Conservation (phyloP, 2,888 invertebrate species). For the Pristionchus exspectatus region DNA sequence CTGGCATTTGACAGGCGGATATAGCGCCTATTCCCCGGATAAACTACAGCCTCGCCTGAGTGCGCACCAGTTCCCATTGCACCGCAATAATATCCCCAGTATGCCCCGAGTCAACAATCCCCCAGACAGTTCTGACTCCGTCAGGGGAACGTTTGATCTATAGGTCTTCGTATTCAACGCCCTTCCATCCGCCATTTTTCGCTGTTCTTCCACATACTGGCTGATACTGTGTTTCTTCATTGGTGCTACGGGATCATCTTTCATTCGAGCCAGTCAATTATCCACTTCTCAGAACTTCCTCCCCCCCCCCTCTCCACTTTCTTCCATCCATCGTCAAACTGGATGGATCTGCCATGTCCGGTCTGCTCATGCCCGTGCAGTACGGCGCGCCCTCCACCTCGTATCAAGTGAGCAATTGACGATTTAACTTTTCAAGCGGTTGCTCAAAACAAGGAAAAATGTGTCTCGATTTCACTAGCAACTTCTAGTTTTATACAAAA, state of each 20-base stretch:
- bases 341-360: conserved; percentile 26
- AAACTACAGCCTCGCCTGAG: not conserved
- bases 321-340: not conserved
- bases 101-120: not conserved
- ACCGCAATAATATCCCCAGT: not conserved
- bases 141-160: not conserved
- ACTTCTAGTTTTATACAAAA: too few species aligned
- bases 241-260: too few species aligned
- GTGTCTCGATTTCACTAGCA: too few species aligned
- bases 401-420: too few species aligned
- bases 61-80: not conserved
- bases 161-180: not conserved
- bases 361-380: conserved; percentile 29
- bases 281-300: not conserved
- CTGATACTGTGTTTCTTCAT: too few species aligned
- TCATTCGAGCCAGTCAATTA: too few species aligned
- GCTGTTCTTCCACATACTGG: too few species aligned
- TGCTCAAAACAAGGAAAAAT: too few species aligned
- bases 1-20: not conserved
- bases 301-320: too few species aligned
- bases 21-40: not conserved
- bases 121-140: not conserved
- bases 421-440: too few species aligned
- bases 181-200: too few species aligned
- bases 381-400: conserved; percentile 38